A percentile compares a stretch with the other conserved stretches of the same genome.
phyloP scores from a whole-genome alignment of 2,113 vertebrate genomes.

The Apteryx owenii region DNA sequence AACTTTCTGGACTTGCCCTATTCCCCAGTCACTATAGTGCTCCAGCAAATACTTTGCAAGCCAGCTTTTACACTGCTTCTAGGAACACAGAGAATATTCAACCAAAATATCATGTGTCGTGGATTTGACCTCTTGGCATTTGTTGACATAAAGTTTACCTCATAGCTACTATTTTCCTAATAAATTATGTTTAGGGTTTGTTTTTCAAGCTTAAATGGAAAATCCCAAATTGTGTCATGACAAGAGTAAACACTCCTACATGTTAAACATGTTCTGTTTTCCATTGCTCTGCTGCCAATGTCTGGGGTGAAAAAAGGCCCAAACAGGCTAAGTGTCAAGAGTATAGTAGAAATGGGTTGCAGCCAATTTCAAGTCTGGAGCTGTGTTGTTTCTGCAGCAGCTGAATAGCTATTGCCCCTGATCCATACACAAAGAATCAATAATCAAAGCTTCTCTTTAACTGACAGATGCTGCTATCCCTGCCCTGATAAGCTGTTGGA shows the following conservation, averaged over 20 bases:
- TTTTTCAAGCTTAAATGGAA: constrained; percentile 63
- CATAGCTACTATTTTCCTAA: constrained; percentile 67
- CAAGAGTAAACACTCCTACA: constrained; percentile 64
- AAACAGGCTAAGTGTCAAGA: background rate
- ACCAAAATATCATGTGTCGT: background rate
- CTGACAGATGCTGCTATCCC: background rate
- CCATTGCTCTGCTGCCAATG: constrained; percentile 47
- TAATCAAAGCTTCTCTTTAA: background rate
- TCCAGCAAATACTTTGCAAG: constrained; percentile 12
- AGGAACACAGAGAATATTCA: constrained; percentile 56
- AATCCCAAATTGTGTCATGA: constrained; percentile 64
- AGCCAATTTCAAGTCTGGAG: background rate
- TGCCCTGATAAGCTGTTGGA: background rate
- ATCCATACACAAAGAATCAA: background rate
- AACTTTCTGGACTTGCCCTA: background rate
- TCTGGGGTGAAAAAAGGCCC: constrained; percentile 42
- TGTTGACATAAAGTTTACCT: constrained; percentile 36
- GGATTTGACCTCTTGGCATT: constrained; percentile 52
- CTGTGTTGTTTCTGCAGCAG: background rate
- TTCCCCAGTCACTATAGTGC: background rate
- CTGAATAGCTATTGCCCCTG: background rate
- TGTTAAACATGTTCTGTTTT: constrained; percentile 55
- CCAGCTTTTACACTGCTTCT: constrained; percentile 59
- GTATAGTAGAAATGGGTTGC: background rate
- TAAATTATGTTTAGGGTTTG: constrained; percentile 54